A percentile compares a stretch with the other conserved stretches of the same genome.
phyloP scores from a whole-genome alignment of 2,888 invertebrate genomes.

The Pyrrhia umbra region DNA sequence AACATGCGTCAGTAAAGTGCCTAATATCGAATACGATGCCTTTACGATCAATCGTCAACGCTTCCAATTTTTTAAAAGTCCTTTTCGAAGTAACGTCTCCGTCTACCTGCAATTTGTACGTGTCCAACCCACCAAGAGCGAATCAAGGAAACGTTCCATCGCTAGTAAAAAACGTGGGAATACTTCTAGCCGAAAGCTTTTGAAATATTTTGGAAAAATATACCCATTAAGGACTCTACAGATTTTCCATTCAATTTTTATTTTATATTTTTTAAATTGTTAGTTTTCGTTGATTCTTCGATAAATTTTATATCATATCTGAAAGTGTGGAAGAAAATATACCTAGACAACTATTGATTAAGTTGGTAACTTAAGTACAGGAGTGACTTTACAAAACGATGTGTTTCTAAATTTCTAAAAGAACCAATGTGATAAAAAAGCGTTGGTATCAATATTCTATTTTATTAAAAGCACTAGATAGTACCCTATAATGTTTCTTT shows the following conservation, averaged over 20 bases:
- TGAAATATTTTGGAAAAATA: slow-evolving; percentile 39
- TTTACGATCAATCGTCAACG: slow-evolving; percentile 53
- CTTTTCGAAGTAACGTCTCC: slow-evolving; percentile 34
- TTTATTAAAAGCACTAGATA: too few relatives aligned
- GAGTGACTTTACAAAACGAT: too few relatives aligned
- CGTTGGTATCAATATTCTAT: too few relatives aligned
- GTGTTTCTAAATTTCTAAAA: too few relatives aligned
- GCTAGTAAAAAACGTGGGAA: slow-evolving; percentile 44
- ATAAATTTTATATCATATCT: background rate
- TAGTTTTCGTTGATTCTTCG: background rate
- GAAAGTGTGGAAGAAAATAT: too few relatives aligned
- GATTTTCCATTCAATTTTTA: background rate
- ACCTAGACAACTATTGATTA: too few relatives aligned
- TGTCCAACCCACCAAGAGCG: slow-evolving; percentile 45
- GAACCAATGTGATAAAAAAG: too few relatives aligned
- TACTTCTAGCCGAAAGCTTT: slow-evolving; percentile 38
- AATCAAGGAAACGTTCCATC: slow-evolving; percentile 52
- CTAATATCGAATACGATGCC: slow-evolving; percentile 19
- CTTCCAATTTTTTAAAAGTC: slow-evolving; percentile 62
- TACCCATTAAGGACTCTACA: slow-evolving; percentile 1
- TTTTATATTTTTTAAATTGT: background rate
- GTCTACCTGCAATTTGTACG: slow-evolving; percentile 60
- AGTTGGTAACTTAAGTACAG: too few relatives aligned
- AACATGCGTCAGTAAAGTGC: slow-evolving; percentile 23
- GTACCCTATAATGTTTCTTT: too few relatives aligned